A percentile compares a stretch with the other conserved stretches of the same genome.
Evolutionary conservation across 1,140 invertebrate species (phyloP).

Genomic region (Euura saliciscinereae): DNA sequence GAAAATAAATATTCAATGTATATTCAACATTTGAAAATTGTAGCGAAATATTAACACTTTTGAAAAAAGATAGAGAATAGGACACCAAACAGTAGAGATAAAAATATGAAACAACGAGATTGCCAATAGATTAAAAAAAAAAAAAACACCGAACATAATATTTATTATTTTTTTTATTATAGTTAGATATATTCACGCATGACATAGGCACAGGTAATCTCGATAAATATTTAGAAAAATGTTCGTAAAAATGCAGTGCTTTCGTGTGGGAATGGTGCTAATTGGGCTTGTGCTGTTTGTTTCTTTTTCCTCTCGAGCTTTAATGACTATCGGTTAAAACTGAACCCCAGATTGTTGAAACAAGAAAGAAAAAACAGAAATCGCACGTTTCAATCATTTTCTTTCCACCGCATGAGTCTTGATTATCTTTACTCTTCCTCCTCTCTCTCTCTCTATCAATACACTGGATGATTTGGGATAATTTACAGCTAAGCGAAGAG

Average conservation of each 20-base stretch:
- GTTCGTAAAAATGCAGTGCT: constrained; percentile 2
- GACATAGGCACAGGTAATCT: background rate
- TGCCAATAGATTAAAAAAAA: background rate
- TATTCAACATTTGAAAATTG: too few species aligned
- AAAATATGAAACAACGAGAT: background rate
- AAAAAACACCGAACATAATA: background rate
- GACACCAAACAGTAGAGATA: background rate
- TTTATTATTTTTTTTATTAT: background rate
- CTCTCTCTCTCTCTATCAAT: background rate
- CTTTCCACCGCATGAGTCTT: background rate
- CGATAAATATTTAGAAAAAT: background rate
- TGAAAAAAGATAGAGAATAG: background rate
- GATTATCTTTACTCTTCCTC: too few species aligned
- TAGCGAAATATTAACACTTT: too few species aligned
- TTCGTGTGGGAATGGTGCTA: background rate
- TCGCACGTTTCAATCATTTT: background rate
- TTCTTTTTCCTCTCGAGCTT: background rate
- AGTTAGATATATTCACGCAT: background rate
- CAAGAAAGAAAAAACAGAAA: background rate
- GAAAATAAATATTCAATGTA: too few species aligned
- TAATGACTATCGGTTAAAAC: too few species aligned
- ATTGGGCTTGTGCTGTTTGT: background rate
- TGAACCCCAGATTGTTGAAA: background rate
- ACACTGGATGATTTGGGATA: background rate
- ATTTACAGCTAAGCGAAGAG: too few species aligned